Conservation (phyloP, 2,113 vertebrate species). For the Seriola rivoliana region DNA sequence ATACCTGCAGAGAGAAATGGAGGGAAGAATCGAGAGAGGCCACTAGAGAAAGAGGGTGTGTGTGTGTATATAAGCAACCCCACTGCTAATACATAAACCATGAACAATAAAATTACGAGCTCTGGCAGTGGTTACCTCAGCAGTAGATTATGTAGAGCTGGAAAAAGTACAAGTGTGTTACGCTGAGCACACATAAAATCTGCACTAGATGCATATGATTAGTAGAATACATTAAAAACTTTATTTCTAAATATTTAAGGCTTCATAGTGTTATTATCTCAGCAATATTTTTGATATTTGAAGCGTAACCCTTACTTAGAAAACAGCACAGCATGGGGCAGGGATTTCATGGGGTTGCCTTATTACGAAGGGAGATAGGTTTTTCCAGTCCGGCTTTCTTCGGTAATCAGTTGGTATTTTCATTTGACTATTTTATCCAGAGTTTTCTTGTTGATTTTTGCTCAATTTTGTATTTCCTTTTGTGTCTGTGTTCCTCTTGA, state of each 20-base stretch:
- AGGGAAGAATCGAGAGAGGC: background rate
- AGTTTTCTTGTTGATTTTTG: background rate
- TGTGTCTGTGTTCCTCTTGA: background rate
- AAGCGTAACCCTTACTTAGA: background rate
- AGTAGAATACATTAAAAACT: background rate
- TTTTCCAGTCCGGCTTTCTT: background rate
- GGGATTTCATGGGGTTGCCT: background rate
- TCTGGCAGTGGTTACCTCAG: constrained; percentile 1
- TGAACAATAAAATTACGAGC: constrained; percentile 2
- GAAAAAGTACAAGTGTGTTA: background rate
- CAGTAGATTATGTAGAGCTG: background rate
- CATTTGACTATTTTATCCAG: no score
- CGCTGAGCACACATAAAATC: background rate
- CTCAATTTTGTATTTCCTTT: background rate
- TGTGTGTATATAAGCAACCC: background rate
- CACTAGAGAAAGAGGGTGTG: constrained; percentile 7
- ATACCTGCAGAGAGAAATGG: constrained; percentile 83
- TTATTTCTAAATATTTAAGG: background rate
- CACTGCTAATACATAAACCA: constrained; percentile 15
- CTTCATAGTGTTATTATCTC: background rate
- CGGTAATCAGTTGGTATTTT: no score
- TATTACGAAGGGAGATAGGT: background rate
- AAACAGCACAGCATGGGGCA: background rate
- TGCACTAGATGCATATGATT: background rate
- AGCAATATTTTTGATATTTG: background rate